Conservation (phyloP, 2,888 invertebrate species). For the Hyppa rectilinea region DNA sequence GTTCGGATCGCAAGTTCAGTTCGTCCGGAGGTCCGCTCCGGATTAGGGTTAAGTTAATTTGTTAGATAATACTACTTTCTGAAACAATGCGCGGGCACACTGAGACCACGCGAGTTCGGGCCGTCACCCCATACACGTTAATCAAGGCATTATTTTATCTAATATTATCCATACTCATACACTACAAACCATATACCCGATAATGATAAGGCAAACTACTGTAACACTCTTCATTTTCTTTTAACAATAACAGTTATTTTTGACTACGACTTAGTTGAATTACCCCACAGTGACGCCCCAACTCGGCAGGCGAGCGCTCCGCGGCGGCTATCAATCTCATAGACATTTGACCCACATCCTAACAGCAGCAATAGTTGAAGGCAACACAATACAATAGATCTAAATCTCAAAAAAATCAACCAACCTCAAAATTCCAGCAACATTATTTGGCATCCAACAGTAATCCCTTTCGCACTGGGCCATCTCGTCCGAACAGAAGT, state of each 20-base stretch:
- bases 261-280: conserved; percentile 65
- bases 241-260: conserved; percentile 42
- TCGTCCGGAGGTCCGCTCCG: conserved; percentile 80
- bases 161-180: conserved; percentile 61
- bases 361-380: conserved; percentile 96
- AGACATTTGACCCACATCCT: conserved; percentile 93
- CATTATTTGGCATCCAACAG: conserved; percentile 77
- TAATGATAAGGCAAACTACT: conserved; percentile 66
- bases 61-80: conserved; percentile 87
- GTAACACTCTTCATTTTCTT: conserved; percentile 49
- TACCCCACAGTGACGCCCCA: conserved; percentile 70
- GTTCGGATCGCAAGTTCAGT: conserved; percentile 85
- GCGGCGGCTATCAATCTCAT: conserved; percentile 93
- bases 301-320: conserved; percentile 81
- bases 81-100: conserved; percentile 81
- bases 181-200: conserved; percentile 64
- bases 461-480: conserved; percentile 94
- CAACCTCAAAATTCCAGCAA: conserved; percentile 71
- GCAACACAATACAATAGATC: conserved; percentile 91
- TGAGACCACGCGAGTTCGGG: conserved; percentile 74
- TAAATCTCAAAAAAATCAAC: conserved; percentile 70
- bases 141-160: conserved; percentile 56
- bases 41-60: conserved; percentile 89
- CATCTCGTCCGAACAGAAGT: conserved; percentile 98
- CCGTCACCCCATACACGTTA: conserved; percentile 67